Percentiles rank a stretch among this genome's conserved stretches.
Conservation (phyloP, 2,888 invertebrate genomes). For the Stegana nigrithorax region DNA sequence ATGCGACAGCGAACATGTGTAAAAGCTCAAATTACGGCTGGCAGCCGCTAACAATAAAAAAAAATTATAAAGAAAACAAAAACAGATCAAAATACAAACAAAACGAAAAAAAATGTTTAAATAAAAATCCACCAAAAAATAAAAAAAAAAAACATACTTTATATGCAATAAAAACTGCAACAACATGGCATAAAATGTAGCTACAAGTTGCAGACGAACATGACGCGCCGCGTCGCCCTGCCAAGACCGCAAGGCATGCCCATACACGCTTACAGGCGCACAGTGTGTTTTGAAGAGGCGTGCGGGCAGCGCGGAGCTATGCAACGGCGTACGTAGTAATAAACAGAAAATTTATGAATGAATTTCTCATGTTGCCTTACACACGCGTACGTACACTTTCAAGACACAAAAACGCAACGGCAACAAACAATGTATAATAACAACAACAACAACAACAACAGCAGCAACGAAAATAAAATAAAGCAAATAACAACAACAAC, state of each 20-base stretch:
- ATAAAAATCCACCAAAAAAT: conserved; percentile 5
- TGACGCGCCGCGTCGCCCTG: neutral
- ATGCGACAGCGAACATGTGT: neutral
- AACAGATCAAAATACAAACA: conserved; percentile 13
- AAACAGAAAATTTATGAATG: conserved; percentile 58
- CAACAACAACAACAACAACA: conserved; percentile 15
- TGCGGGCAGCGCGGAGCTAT: too few species aligned
- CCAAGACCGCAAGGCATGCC: too few species aligned
- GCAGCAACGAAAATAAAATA: neutral
- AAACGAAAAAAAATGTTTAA: neutral
- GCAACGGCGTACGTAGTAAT: conserved; percentile 14
- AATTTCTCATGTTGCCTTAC: conserved; percentile 66
- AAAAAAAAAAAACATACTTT: conserved; percentile 28
- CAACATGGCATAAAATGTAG: conserved; percentile 1
- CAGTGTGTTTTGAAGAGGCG: too few species aligned
- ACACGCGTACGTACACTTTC: conserved; percentile 53
- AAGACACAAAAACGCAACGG: conserved; percentile 36
- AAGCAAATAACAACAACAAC: conserved; percentile 3
- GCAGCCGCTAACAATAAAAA: neutral
- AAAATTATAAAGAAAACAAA: conserved; percentile 9
- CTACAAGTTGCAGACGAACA: conserved; percentile 14
- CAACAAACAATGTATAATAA: conserved; percentile 16
- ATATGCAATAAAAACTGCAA: neutral
- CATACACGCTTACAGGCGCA: too few species aligned
- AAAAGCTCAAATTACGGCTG: neutral